These are phyloP conservation scores for Poecilia latipinna DNA, from an alignment of 2,113 vertebrate genomes.

Conservation along the genomic window DNA sequence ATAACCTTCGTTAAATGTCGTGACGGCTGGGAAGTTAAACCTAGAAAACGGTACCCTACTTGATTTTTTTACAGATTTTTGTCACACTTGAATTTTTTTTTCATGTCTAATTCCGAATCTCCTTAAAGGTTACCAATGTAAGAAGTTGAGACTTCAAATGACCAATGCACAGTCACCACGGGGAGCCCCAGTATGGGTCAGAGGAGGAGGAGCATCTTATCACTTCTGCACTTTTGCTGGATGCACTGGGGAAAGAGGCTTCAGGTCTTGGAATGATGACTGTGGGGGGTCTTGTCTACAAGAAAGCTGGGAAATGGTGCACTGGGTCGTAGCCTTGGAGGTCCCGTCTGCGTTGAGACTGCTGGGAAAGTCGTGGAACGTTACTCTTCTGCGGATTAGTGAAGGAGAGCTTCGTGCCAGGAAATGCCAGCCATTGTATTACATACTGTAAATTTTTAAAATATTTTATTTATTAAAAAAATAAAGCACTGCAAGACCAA, in stretches of 20 bases:
- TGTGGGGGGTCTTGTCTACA: neutral
- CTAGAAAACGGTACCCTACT: slow-evolving; percentile 75
- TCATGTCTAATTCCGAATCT: neutral
- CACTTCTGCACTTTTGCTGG: slow-evolving; percentile 66
- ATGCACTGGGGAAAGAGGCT: slow-evolving; percentile 17
- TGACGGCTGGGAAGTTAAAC: slow-evolving; percentile 87
- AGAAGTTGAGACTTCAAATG: slow-evolving; percentile 34
- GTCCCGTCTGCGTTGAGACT: slow-evolving; percentile 22
- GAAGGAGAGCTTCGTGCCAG: slow-evolving; percentile 54
- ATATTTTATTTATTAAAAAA: slow-evolving; percentile 78
- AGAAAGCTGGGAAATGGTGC: neutral
- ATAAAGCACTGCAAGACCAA: slow-evolving; percentile 80
- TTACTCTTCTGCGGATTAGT: slow-evolving; percentile 53
- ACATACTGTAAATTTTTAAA: slow-evolving; percentile 71
- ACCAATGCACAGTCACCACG: slow-evolving; percentile 51
- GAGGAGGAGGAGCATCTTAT: slow-evolving; percentile 41
- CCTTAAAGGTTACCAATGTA: slow-evolving; percentile 69
- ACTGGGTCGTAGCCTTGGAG: slow-evolving; percentile 3
- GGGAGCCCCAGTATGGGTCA: slow-evolving; percentile 51
- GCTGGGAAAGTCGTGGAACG: slow-evolving; percentile 19
- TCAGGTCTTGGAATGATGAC: slow-evolving; percentile 11
- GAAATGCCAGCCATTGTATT: slow-evolving; percentile 44
- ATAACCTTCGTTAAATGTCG: slow-evolving; percentile 89
- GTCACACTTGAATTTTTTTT: neutral
- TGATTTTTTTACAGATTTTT: neutral